A percentile compares a stretch with the other conserved stretches of the same genome.
These are phyloP conservation scores for Tadarida brasiliensis DNA, from an alignment of 2,797 vertebrate genomes.

Conservation along the genomic window DNA sequence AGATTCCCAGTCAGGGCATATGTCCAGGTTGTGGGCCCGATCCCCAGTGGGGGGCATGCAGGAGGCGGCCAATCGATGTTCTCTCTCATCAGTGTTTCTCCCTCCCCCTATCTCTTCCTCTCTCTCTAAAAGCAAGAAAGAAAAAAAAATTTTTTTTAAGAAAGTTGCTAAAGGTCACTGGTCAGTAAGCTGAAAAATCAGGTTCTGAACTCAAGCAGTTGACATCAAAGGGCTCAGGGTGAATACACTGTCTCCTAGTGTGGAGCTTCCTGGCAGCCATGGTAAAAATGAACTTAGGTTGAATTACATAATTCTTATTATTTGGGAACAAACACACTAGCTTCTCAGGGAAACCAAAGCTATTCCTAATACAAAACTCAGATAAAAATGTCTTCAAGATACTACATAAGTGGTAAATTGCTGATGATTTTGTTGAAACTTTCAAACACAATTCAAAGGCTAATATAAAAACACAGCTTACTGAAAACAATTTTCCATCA, in stretches of 20 bases:
- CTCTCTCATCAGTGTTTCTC: no score
- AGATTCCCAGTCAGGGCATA: no score
- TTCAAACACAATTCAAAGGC: background rate
- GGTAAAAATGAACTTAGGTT: background rate
- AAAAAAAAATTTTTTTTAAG: background rate
- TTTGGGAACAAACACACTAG: background rate
- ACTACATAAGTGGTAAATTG: background rate
- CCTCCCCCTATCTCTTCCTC: no score
- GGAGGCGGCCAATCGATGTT: no score
- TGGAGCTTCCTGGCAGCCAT: background rate
- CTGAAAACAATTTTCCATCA: conserved; percentile 5
- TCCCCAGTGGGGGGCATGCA: no score
- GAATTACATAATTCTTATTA: conserved; percentile 13
- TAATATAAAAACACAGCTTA: conserved; percentile 32
- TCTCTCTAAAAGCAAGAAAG: no score
- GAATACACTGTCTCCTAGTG: background rate
- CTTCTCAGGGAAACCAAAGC: conserved; percentile 28
- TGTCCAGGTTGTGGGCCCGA: no score
- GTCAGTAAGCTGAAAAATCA: background rate
- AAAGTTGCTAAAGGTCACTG: background rate
- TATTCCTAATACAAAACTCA: conserved; percentile 14
- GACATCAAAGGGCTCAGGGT: background rate
- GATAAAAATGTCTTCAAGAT: background rate
- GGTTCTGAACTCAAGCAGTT: background rate
- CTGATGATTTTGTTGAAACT: conserved; percentile 2